Conservation (phyloP, 2,888 invertebrate species). For the Zonitis immaculata region DNA sequence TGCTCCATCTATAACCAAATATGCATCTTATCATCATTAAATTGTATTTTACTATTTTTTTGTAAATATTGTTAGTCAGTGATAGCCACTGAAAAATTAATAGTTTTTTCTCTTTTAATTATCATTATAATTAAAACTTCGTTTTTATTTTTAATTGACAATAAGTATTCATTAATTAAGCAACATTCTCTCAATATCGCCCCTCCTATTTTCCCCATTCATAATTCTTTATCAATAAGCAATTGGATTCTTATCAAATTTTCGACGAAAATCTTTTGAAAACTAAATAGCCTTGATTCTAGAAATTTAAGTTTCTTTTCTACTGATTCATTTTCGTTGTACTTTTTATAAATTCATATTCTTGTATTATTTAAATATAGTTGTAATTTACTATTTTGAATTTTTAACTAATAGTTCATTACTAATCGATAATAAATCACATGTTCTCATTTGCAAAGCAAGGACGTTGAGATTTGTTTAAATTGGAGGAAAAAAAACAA, state of each 20-base stretch:
- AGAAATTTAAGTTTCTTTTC: too few species aligned
- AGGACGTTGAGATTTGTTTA: background rate
- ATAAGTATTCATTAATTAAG: background rate
- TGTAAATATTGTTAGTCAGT: background rate
- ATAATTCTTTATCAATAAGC: too few species aligned
- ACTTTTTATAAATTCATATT: too few species aligned
- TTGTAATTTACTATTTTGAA: too few species aligned
- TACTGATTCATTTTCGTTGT: too few species aligned
- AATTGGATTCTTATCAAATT: too few species aligned
- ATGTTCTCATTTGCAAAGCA: background rate
- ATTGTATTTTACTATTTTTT: background rate
- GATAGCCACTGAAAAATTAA: background rate
- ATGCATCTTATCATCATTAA: slow-evolving; percentile 1
- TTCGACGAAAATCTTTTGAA: background rate
- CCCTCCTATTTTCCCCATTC: too few species aligned
- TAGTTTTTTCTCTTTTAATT: background rate
- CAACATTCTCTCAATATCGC: background rate
- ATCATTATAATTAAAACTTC: background rate
- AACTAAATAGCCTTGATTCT: background rate
- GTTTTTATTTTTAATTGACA: background rate
- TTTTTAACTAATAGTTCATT: background rate
- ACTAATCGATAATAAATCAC: background rate
- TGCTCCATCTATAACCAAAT: slow-evolving; percentile 4
- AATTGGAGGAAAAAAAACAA: background rate
- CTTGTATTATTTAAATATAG: too few species aligned